A percentile compares a stretch with the other conserved stretches of the same genome.
Conservation (phyloP, 2,797 vertebrate species). For the Petrocephalus sullivani region DNA sequence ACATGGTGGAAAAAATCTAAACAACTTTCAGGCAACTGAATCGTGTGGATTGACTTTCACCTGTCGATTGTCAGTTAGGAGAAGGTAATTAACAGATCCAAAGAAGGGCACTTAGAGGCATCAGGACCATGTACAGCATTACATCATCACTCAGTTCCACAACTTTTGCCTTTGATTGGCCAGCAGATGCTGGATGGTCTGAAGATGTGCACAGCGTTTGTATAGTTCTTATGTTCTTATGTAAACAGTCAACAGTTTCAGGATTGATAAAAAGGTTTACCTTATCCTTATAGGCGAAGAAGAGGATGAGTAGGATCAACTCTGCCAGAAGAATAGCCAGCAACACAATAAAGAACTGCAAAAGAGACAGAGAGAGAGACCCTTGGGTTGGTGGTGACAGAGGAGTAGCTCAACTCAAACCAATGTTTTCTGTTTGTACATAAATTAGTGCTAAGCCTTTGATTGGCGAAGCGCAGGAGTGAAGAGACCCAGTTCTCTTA, state of each 20-base stretch:
- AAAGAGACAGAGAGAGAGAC: slow-evolving; percentile 29
- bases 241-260: not conserved
- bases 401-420: not conserved
- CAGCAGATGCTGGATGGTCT: not conserved
- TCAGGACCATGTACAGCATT: not conserved
- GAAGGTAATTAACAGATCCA: not conserved
- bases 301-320: slow-evolving; percentile 89
- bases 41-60: not conserved
- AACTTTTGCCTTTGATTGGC: not conserved
- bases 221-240: too few species aligned
- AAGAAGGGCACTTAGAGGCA: not conserved
- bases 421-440: not conserved
- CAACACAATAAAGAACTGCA: slow-evolving; percentile 92
- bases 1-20: not conserved
- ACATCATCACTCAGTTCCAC: not conserved
- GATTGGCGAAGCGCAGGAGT: not conserved
- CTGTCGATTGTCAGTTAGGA: not conserved
- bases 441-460: not conserved
- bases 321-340: slow-evolving; percentile 89
- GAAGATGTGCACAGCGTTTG: not conserved
- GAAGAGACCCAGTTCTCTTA: not conserved
- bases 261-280: slow-evolving; percentile 51
- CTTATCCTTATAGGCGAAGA: slow-evolving; percentile 95
- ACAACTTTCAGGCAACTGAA: not conserved
- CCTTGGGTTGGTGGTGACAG: not conserved